Evolutionary conservation across 2,888 invertebrate species (phyloP).

Genomic region (Tortricodes alternella): DNA sequence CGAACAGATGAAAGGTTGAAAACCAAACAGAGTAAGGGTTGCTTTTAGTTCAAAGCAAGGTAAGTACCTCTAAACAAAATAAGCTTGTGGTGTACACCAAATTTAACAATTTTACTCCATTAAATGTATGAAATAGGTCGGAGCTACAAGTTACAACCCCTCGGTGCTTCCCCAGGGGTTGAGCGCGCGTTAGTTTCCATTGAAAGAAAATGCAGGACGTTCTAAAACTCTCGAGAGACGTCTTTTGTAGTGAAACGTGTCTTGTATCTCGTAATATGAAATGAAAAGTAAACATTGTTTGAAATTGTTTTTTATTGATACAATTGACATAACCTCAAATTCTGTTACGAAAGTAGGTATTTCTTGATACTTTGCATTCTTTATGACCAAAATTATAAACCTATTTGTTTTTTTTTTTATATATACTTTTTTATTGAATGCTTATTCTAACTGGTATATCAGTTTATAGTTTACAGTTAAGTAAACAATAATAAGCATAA

Average conservation of each 20-base stretch:
- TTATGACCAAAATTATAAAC: too few species aligned
- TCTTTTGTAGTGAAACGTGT: constrained; percentile 44
- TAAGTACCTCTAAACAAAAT: too few species aligned
- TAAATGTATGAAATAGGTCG: constrained; percentile 3
- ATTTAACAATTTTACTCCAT: neutral
- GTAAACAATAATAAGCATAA: too few species aligned
- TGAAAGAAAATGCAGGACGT: constrained; percentile 42
- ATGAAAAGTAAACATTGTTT: constrained; percentile 17
- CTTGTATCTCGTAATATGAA: constrained; percentile 31
- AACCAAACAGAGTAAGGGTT: too few species aligned
- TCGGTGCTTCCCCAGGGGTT: constrained; percentile 35
- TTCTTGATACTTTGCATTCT: neutral
- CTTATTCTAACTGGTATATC: too few species aligned
- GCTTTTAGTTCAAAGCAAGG: too few species aligned
- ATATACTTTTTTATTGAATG: too few species aligned
- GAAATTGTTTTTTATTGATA: neutral
- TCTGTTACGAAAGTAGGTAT: neutral
- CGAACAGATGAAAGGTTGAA: too few species aligned
- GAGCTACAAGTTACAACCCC: constrained; percentile 33
- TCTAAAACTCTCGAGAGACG: constrained; percentile 41
- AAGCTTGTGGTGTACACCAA: too few species aligned
- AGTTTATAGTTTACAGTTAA: too few species aligned
- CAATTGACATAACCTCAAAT: neutral
- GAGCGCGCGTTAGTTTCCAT: constrained; percentile 37
- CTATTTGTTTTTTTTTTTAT: too few species aligned